Evolutionary conservation across 2,797 vertebrate genomes (phyloP).

Genomic region (Falco peregrinus): DNA sequence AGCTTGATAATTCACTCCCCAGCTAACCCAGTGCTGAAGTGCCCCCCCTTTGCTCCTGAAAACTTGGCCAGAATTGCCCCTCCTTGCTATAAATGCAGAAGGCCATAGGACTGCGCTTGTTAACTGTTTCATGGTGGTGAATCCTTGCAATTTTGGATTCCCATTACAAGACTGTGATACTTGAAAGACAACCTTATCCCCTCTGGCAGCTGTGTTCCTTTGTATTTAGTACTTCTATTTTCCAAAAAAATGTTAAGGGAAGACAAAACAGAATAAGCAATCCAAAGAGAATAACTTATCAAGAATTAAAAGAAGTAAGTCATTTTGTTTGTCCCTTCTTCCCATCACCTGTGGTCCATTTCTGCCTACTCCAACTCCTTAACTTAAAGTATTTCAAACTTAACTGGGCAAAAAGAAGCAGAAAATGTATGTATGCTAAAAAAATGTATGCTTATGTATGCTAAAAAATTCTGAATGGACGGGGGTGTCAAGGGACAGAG

Average conservation of each 20-base stretch:
- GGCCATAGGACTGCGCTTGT: neutral
- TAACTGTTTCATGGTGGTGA: neutral
- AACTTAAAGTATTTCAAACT: conserved; percentile 18
- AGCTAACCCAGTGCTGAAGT: neutral
- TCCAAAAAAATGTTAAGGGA: neutral
- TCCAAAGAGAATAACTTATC: neutral
- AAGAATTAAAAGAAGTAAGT: neutral
- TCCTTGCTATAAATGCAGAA: neutral
- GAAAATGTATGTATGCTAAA: neutral
- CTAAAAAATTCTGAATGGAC: conserved; percentile 59
- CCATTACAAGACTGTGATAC: neutral
- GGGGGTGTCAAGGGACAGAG: conserved; percentile 17
- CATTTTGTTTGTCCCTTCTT: neutral
- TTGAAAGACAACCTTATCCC: neutral
- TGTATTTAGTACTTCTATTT: neutral
- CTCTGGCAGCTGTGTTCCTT: neutral
- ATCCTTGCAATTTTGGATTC: neutral
- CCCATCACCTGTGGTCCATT: neutral
- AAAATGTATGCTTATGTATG: conserved; percentile 64
- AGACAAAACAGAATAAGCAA: conserved; percentile 8
- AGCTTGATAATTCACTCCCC: neutral
- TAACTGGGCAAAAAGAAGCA: neutral
- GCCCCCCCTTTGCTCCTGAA: neutral
- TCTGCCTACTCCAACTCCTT: neutral
- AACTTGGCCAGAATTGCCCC: neutral